These are phyloP conservation scores for Vanessa atalanta DNA, from an alignment of 1,140 invertebrate genomes.

Conservation along the genomic window DNA sequence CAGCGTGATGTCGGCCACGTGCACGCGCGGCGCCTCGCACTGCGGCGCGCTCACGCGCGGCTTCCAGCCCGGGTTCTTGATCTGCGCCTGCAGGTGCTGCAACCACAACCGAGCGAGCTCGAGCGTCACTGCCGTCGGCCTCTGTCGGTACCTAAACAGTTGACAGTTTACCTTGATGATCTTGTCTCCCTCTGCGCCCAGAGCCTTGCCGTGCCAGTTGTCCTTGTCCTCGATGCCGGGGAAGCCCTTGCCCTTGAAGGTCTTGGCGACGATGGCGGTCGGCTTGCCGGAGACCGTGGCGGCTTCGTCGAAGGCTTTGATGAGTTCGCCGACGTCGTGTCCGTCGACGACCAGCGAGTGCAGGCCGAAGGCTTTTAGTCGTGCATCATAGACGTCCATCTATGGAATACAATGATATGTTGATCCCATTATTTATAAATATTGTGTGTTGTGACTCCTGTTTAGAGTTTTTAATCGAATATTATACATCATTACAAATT, in stretches of 20 bases:
- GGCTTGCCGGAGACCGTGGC: slow-evolving; percentile 90
- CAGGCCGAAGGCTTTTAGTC: slow-evolving; percentile 95
- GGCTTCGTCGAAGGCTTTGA: slow-evolving; percentile 93
- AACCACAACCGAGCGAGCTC: slow-evolving; percentile 26
- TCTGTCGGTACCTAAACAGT: not conserved
- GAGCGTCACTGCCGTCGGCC: too few relatives aligned
- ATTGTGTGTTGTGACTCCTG: too few relatives aligned
- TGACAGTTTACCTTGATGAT: slow-evolving; percentile 84
- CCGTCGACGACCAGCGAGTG: slow-evolving; percentile 97
- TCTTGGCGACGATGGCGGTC: slow-evolving; percentile 97
- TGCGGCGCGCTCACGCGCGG: slow-evolving; percentile 78
- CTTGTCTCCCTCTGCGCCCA: slow-evolving; percentile 90
- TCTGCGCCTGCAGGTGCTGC: slow-evolving; percentile 84
- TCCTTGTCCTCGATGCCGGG: slow-evolving; percentile 93
- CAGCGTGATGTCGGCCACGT: slow-evolving; percentile 89
- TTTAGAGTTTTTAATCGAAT: too few relatives aligned
- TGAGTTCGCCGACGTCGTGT: slow-evolving; percentile 95
- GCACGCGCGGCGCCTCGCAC: slow-evolving; percentile 86
- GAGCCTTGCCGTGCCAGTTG: slow-evolving; percentile 98
- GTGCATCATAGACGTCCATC: slow-evolving; percentile 92
- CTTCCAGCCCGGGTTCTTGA: slow-evolving; percentile 81
- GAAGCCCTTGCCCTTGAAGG: slow-evolving; percentile 96
- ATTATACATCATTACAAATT: too few relatives aligned
- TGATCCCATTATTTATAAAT: too few relatives aligned
- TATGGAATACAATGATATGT: slow-evolving; percentile 22